phyloP scores from a whole-genome alignment of 1,140 invertebrate genomes.

The Pogonognathellus flavescens region DNA sequence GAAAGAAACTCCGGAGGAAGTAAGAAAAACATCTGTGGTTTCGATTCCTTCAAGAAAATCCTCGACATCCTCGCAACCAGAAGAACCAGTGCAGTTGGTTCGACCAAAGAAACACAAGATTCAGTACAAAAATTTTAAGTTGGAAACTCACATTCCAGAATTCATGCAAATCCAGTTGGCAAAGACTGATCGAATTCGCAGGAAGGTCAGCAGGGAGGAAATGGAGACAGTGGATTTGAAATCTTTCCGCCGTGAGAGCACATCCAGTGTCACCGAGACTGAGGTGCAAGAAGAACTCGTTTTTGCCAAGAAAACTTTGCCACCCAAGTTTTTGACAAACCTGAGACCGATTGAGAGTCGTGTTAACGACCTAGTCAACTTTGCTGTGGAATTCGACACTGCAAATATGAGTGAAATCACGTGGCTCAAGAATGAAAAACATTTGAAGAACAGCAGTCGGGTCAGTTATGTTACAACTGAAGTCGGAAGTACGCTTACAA shows the following conservation, averaged over 20 bases:
- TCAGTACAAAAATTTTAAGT: conserved; percentile 16
- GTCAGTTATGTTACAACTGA: not conserved
- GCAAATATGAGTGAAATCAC: conserved; percentile 77
- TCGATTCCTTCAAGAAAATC: not conserved
- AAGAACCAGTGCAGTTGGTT: not conserved
- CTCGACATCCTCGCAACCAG: not conserved
- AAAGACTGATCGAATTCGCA: not conserved
- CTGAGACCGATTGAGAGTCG: not conserved
- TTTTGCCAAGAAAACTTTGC: not conserved
- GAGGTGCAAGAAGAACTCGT: not conserved
- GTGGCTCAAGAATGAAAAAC: conserved; percentile 83
- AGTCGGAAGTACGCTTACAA: conserved; percentile 67
- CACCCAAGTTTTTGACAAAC: not conserved
- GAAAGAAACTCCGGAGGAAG: not conserved
- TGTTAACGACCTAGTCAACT: not conserved
- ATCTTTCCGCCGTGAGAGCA: not conserved
- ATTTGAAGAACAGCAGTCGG: conserved; percentile 75
- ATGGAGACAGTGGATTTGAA: conserved; percentile 51
- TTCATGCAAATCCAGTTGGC: conserved; percentile 55
- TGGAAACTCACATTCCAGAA: conserved; percentile 48
- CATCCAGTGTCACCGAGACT: not conserved
- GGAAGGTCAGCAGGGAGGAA: conserved; percentile 13
- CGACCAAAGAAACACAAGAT: conserved; percentile 50
- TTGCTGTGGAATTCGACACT: conserved; percentile 80
- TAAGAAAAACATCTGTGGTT: not conserved